Evolutionary conservation across 2,888 invertebrate genomes (phyloP).

Genomic region (Scelioninae gen. 2): DNA sequence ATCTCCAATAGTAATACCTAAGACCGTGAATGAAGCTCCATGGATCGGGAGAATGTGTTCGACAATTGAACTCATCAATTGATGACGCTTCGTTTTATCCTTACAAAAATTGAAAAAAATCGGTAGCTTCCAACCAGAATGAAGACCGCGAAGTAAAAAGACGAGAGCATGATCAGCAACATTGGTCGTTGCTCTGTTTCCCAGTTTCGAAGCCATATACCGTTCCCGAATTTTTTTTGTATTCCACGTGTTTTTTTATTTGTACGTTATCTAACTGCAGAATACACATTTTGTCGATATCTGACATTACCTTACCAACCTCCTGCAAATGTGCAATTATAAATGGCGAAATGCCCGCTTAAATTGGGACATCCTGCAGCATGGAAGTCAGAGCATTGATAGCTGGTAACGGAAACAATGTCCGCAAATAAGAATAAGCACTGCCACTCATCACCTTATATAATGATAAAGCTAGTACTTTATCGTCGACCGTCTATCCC

Average conservation of each 20-base stretch:
- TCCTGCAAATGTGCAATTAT: background rate
- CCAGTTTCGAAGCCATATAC: too few relatives aligned
- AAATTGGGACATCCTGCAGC: background rate
- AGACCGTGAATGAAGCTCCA: background rate
- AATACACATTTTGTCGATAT: background rate
- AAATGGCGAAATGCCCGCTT: background rate
- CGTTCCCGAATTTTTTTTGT: background rate
- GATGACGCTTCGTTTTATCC: background rate
- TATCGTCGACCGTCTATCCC: too few relatives aligned
- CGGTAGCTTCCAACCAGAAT: background rate
- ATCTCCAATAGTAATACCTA: too few relatives aligned
- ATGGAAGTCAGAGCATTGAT: background rate
- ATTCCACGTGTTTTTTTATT: background rate
- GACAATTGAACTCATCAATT: background rate
- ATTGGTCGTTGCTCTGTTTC: background rate
- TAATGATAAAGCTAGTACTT: too few relatives aligned
- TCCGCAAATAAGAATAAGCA: background rate
- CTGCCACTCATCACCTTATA: conserved; percentile 1
- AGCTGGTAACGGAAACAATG: conserved; percentile 1
- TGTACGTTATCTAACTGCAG: background rate
- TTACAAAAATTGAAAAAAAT: background rate
- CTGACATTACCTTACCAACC: background rate
- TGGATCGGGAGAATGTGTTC: background rate
- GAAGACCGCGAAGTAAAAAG: background rate
- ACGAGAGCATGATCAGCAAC: background rate